Conservation (phyloP, 2,797 vertebrate species). For the Hoplostethus mediterraneus region DNA sequence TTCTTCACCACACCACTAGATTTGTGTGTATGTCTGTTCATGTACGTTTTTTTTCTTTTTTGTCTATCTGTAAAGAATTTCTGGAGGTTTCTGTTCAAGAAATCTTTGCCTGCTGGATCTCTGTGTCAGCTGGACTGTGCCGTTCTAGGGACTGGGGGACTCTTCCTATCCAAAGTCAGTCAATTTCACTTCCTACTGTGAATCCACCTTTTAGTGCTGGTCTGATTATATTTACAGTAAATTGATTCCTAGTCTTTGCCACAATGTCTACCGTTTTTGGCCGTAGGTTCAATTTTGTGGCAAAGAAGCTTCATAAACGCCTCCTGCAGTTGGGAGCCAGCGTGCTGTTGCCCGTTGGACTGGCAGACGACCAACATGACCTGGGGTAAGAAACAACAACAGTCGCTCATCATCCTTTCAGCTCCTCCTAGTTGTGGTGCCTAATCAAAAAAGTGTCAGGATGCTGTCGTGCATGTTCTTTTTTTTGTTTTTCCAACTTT, state of each 20-base stretch:
- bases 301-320: slow-evolving; percentile 95
- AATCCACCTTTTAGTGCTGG: not conserved
- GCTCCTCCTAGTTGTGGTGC: too few species aligned
- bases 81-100: slow-evolving; percentile 96
- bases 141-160: slow-evolving; percentile 93
- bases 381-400: slow-evolving; percentile 87
- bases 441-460: too few species aligned
- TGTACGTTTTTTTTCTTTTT: not conserved
- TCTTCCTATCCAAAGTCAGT: slow-evolving; percentile 95
- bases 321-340: slow-evolving; percentile 90
- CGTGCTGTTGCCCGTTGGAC: slow-evolving; percentile 84
- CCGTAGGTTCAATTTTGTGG: slow-evolving; percentile 95
- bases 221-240: not conserved
- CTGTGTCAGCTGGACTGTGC: slow-evolving; percentile 92
- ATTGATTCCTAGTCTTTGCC: not conserved
- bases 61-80: slow-evolving; percentile 85
- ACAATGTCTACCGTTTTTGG: not conserved
- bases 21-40: not conserved
- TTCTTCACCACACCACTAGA: too few species aligned
- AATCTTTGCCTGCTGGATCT: slow-evolving; percentile 86
- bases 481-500: too few species aligned
- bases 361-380: slow-evolving; percentile 96
- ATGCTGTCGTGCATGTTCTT: too few species aligned
- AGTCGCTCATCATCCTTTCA: too few species aligned
- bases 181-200: not conserved